Percentiles rank a stretch among this genome's conserved stretches.
Evolutionary conservation across 2,888 invertebrate species (phyloP).

Genomic region (Plagiodera versicolora): DNA sequence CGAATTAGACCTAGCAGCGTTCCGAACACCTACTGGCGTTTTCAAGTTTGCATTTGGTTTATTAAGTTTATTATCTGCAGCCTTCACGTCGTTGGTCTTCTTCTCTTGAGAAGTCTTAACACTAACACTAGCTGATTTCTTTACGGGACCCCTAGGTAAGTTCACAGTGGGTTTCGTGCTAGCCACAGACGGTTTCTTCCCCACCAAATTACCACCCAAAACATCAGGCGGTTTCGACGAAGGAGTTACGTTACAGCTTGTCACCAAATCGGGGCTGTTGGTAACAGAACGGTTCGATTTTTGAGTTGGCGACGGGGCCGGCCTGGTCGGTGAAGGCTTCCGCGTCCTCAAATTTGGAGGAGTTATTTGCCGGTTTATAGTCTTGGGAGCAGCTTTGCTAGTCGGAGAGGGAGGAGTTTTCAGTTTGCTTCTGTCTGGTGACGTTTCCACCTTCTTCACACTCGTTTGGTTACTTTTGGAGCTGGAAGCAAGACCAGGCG

Average conservation of each 20-base stretch:
- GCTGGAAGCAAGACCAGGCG: slow-evolving; percentile 36
- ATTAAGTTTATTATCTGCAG: slow-evolving; percentile 31
- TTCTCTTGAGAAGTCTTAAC: slow-evolving; percentile 46
- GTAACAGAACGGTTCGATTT: slow-evolving; percentile 45
- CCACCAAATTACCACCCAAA: slow-evolving; percentile 56
- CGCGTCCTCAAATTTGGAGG: slow-evolving; percentile 58
- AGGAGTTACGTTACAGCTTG: slow-evolving; percentile 63
- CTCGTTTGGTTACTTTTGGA: slow-evolving; percentile 24
- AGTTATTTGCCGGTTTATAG: slow-evolving; percentile 43
- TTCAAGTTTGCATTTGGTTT: slow-evolving; percentile 23
- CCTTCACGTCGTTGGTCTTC: slow-evolving; percentile 50
- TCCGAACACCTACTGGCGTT: slow-evolving; percentile 54
- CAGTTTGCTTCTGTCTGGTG: slow-evolving; percentile 31
- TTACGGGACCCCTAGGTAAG: slow-evolving; percentile 54
- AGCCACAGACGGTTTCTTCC: slow-evolving; percentile 43
- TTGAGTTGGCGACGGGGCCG: slow-evolving; percentile 34
- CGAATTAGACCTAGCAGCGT: slow-evolving; percentile 61
- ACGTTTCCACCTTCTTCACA: slow-evolving; percentile 31
- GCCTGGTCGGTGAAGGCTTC: slow-evolving; percentile 47
- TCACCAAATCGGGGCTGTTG: slow-evolving; percentile 74
- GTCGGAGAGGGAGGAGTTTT: slow-evolving; percentile 30
- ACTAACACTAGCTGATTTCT: slow-evolving; percentile 54
- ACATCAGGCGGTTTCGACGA: slow-evolving; percentile 65
- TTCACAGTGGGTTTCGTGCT: slow-evolving; percentile 46
- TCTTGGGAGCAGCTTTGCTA: slow-evolving; percentile 36